Evolutionary conservation across 2,888 invertebrate species (phyloP).

Genomic region (Mylabris sibirica): DNA sequence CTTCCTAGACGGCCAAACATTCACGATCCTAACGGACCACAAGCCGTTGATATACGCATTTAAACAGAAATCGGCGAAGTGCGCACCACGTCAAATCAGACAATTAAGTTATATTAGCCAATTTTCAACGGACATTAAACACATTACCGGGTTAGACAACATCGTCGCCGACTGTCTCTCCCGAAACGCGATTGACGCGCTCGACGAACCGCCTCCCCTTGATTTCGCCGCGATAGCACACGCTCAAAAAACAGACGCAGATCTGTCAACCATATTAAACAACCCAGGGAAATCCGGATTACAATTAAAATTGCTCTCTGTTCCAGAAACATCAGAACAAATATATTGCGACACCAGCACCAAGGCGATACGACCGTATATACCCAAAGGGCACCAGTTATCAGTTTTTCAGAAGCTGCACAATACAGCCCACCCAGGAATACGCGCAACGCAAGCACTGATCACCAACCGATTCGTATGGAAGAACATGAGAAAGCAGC

Average conservation of each 20-base stretch:
- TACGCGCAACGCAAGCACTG: constrained; percentile 40
- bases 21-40: constrained; percentile 51
- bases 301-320: neutral
- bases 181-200: neutral
- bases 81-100: constrained; percentile 48
- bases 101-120: constrained; percentile 45
- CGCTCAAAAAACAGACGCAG: neutral
- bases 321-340: neutral
- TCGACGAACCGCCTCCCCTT: neutral
- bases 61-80: constrained; percentile 40
- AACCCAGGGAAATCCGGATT: neutral
- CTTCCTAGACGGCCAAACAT: neutral
- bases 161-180: constrained; percentile 50
- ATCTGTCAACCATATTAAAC: neutral
- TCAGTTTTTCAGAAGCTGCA: neutral
- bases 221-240: neutral
- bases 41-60: constrained; percentile 51
- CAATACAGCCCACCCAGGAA: constrained; percentile 45
- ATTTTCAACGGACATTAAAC: constrained; percentile 50
- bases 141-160: constrained; percentile 49
- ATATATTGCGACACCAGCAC: neutral
- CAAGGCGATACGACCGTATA: neutral
- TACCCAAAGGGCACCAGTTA: neutral
- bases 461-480: constrained; percentile 54
- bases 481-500: constrained; percentile 52